A percentile compares a stretch with the other conserved stretches of the same genome.
phyloP scores from a whole-genome alignment of 1,140 invertebrate species.

The Pomacea maculata region DNA sequence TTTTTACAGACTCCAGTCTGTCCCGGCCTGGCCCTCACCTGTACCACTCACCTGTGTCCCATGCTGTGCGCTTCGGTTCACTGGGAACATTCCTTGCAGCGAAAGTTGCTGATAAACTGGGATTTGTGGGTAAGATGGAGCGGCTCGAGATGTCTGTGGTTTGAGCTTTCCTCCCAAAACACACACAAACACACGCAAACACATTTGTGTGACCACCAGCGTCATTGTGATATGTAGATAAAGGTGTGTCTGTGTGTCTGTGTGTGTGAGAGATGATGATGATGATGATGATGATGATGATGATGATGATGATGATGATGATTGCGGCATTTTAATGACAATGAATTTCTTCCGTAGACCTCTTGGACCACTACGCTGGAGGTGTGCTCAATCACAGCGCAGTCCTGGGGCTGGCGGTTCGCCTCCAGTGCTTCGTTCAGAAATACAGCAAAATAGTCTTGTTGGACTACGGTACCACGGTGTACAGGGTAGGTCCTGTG shows the following conservation, averaged over 20 bases:
- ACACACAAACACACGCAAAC: background rate
- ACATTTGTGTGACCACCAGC: no score
- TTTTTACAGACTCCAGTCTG: background rate
- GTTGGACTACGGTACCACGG: slow-evolving; percentile 20
- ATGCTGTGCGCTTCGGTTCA: slow-evolving; percentile 36
- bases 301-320: no score
- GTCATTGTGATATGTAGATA: background rate
- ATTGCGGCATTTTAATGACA: no score
- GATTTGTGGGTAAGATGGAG: background rate
- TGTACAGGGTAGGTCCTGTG: slow-evolving; percentile 25
- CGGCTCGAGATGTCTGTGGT: background rate
- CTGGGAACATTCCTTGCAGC: slow-evolving; percentile 1
- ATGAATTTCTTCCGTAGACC: slow-evolving; percentile 24
- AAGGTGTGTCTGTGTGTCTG: background rate
- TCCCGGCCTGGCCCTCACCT: slow-evolving; percentile 29
- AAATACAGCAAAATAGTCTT: slow-evolving; percentile 37
- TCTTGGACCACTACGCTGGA: slow-evolving; percentile 42
- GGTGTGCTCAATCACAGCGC: slow-evolving; percentile 43
- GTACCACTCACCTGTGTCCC: slow-evolving; percentile 32
- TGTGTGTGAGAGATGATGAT: no score
- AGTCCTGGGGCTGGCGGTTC: slow-evolving; percentile 36
- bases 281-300: background rate
- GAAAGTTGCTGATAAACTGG: background rate
- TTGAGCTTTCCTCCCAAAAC: background rate
- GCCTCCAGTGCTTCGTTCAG: slow-evolving; percentile 41